Evolutionary conservation across 2,113 vertebrate species (phyloP).

Genomic region (Amblyornis subalaris): DNA sequence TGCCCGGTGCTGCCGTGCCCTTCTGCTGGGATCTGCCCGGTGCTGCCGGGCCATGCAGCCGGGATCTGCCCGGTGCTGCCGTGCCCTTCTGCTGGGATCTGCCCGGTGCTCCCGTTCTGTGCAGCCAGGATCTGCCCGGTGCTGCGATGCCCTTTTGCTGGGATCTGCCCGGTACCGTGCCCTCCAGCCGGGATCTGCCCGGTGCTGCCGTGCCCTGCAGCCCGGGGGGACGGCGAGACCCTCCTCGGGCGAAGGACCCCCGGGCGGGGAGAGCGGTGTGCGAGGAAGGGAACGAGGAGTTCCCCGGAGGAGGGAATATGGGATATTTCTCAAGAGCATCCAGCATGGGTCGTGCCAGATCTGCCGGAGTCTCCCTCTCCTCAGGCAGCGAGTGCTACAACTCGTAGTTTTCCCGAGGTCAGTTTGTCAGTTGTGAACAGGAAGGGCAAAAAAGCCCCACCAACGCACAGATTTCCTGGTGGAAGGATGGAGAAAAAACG

Average conservation of each 20-base stretch:
- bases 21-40: neutral
- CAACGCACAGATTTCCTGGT: neutral
- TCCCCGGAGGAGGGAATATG: neutral
- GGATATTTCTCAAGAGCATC: neutral
- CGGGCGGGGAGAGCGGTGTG: neutral
- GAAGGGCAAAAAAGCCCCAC: neutral
- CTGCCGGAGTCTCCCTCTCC: neutral
- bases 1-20: neutral
- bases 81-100: accelerated
- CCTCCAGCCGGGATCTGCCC: neutral
- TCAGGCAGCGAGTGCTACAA: neutral
- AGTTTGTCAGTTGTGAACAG: accelerated
- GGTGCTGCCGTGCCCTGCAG: neutral
- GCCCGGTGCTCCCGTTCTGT: too few relatives aligned
- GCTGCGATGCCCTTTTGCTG: neutral
- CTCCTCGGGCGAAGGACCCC: neutral
- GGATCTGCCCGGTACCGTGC: neutral
- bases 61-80: neutral
- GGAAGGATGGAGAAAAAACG: neutral
- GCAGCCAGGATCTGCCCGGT: too few relatives aligned
- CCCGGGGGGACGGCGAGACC: neutral
- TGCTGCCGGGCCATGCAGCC: accelerated
- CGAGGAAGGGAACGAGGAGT: neutral
- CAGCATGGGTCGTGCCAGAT: neutral
- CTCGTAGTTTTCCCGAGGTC: neutral